Evolutionary conservation across 2,797 vertebrate genomes (phyloP).

Genomic region (Staurois parvus): DNA sequence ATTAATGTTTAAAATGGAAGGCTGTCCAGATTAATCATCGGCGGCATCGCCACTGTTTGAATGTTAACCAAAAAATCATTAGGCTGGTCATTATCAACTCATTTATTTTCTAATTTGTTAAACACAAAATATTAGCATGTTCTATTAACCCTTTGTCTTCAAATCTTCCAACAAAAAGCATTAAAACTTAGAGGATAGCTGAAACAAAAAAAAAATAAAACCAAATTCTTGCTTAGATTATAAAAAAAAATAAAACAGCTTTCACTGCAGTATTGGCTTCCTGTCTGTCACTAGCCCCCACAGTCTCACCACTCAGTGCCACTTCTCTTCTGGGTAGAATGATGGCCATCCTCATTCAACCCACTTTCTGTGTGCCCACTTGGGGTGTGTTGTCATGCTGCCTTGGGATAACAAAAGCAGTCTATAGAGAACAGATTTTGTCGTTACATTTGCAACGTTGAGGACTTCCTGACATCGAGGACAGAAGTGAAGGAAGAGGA

Average conservation of each 20-base stretch:
- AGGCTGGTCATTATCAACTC: conserved; percentile 42
- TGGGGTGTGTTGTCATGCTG: no score
- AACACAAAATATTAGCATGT: conserved; percentile 10
- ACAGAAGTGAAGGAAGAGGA: no score
- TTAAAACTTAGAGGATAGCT: neutral
- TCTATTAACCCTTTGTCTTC: neutral
- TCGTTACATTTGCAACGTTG: no score
- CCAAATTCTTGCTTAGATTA: neutral
- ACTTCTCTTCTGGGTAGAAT: no score
- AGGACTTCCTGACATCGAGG: no score
- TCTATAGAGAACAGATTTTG: no score
- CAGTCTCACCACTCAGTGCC: no score
- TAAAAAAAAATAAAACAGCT: neutral
- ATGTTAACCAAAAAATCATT: conserved; percentile 55
- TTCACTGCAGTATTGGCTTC: no score
- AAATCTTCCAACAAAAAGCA: neutral
- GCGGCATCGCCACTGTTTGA: conserved; percentile 14
- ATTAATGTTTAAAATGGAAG: conserved; percentile 49
- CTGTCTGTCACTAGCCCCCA: no score
- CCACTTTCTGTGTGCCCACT: no score
- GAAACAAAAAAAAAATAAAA: neutral
- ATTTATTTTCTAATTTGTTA: conserved; percentile 42
- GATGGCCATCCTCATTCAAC: no score
- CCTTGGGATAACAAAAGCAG: no score
- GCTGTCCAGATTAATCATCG: conserved; percentile 55